phyloP scores from a whole-genome alignment of 2,888 invertebrate species.

The Candidula unifasciata region DNA sequence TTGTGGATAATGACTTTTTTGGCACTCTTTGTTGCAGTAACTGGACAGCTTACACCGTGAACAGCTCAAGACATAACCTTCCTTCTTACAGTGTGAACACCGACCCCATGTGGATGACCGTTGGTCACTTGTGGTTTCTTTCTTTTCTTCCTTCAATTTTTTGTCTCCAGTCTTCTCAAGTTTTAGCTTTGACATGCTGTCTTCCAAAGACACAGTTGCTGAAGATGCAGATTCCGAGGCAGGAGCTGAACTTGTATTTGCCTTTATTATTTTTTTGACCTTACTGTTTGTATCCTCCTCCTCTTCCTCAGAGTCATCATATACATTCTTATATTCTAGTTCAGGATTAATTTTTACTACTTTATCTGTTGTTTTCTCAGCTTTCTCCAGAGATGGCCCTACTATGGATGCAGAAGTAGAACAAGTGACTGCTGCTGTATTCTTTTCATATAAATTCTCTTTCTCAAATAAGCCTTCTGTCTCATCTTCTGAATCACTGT shows the following conservation, averaged over 20 bases:
- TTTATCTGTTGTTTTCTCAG: no score
- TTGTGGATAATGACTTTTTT: not conserved
- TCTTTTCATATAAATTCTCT: no score
- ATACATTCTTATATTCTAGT: no score
- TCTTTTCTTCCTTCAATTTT: not conserved
- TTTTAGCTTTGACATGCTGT: not conserved
- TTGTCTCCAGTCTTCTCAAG: not conserved
- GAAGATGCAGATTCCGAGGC: not conserved
- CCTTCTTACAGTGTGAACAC: conserved; percentile 7
- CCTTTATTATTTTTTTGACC: not conserved
- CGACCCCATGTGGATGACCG: not conserved
- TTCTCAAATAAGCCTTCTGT: not conserved
- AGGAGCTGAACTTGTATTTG: not conserved
- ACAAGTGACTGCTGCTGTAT: no score
- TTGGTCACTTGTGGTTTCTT: not conserved
- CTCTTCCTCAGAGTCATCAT: no score
- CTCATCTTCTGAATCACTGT: conserved; percentile 16
- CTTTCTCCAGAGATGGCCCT: no score
- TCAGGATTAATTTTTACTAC: no score
- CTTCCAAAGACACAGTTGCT: not conserved
- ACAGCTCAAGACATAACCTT: not conserved
- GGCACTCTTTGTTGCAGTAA: conserved; percentile 9
- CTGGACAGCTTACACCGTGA: conserved; percentile 2
- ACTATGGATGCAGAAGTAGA: no score
- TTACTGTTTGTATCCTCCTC: no score